Evolutionary conservation across 2,888 invertebrate genomes (phyloP).

Genomic region (Ephialtes manifestator): DNA sequence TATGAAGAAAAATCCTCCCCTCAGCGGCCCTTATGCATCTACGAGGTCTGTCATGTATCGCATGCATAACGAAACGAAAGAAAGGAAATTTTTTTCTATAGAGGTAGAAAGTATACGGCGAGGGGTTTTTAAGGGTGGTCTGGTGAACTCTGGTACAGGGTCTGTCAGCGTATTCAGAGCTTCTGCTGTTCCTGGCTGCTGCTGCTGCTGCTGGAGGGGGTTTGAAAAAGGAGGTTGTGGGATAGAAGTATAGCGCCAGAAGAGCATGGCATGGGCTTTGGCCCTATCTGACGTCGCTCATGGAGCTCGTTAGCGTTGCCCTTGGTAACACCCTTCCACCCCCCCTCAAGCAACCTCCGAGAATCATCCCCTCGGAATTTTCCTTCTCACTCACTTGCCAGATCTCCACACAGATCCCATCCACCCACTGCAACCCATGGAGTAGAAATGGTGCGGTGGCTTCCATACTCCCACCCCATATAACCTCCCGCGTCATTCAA

Average conservation of each 20-base stretch:
- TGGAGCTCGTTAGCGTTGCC: constrained; percentile 86
- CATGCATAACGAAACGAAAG: constrained; percentile 32
- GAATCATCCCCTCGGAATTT: constrained; percentile 67
- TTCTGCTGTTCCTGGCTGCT: constrained; percentile 59
- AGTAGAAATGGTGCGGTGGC: constrained; percentile 47
- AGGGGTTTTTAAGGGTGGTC: constrained; percentile 62
- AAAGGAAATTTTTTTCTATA: constrained; percentile 48
- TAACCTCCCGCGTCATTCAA: constrained; percentile 19
- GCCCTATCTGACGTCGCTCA: constrained; percentile 85
- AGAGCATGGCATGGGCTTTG: constrained; percentile 71
- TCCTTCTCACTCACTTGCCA: constrained; percentile 63
- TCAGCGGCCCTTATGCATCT: background rate
- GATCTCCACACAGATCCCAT: constrained; percentile 55
- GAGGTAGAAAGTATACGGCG: constrained; percentile 30
- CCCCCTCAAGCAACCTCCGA: constrained; percentile 61
- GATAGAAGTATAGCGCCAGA: constrained; percentile 52
- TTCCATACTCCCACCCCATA: background rate
- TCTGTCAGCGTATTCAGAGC: constrained; percentile 58
- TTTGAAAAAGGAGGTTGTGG: constrained; percentile 52
- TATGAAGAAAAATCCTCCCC: background rate
- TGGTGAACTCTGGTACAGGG: constrained; percentile 56
- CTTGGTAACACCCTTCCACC: constrained; percentile 82
- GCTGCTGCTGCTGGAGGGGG: constrained; percentile 12
- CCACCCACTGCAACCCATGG: constrained; percentile 41
- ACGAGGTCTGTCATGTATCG: constrained; percentile 30